phyloP scores from a whole-genome alignment of 2,797 vertebrate genomes.

The Peromyscus aztecus region DNA sequence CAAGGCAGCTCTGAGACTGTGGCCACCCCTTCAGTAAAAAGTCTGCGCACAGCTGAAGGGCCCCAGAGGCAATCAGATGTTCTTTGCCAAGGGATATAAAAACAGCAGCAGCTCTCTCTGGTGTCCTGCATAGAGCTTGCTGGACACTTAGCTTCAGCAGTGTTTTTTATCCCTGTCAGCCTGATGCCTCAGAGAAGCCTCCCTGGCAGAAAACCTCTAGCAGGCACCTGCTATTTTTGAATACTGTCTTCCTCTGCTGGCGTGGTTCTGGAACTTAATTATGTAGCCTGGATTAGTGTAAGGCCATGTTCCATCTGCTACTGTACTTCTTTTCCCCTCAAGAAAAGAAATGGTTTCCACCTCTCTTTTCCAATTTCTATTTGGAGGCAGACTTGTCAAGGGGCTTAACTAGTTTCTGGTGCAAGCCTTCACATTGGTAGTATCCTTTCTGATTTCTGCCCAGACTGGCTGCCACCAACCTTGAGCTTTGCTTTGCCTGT shows the following conservation, averaged over 20 bases:
- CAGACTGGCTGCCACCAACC: conserved; percentile 55
- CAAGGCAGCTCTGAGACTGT: not conserved
- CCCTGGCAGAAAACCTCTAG: conserved; percentile 66
- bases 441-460: conserved; percentile 26
- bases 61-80: not conserved
- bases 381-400: conserved; percentile 63
- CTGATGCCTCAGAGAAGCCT: conserved; percentile 62
- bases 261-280: conserved; percentile 75
- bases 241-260: conserved; percentile 64
- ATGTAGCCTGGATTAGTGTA: conserved; percentile 75
- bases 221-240: conserved; percentile 79
- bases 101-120: not conserved
- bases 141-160: not conserved
- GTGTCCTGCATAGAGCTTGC: conserved; percentile 30
- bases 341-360: conserved; percentile 69
- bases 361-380: conserved; percentile 52
- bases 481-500: conserved; percentile 52
- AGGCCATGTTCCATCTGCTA: conserved; percentile 80
- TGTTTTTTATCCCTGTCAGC: conserved; percentile 37
- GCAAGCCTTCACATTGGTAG: conserved; percentile 41
- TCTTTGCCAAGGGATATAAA: conserved; percentile 15
- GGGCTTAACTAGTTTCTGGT: conserved; percentile 62
- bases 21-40: conserved; percentile 16
- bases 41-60: conserved; percentile 16
- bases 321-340: conserved; percentile 62